phyloP scores from a whole-genome alignment of 2,888 invertebrate species.

The Heliconius sara region DNA sequence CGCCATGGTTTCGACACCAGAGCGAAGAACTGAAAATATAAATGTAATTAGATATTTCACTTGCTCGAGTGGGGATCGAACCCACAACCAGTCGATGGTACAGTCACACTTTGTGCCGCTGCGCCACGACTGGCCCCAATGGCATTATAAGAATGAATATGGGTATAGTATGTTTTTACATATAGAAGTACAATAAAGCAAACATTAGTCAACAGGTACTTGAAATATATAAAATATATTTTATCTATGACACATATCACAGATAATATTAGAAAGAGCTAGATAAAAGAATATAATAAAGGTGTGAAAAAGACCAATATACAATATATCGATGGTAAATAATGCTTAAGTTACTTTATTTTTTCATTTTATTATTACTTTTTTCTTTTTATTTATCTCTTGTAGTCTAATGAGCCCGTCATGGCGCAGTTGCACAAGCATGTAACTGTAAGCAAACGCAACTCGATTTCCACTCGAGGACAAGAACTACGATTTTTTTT shows the following conservation, averaged over 20 bases:
- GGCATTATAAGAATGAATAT: background rate
- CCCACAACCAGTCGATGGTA: no score
- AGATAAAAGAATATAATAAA: conserved; percentile 30
- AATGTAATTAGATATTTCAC: no score
- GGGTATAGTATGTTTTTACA: background rate
- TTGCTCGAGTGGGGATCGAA: no score
- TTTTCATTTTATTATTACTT: background rate
- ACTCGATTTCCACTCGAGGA: no score
- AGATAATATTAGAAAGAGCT: conserved; percentile 33
- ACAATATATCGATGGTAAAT: background rate
- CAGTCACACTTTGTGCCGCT: no score
- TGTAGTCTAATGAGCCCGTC: background rate
- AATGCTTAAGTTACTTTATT: background rate
- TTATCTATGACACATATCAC: conserved; percentile 39
- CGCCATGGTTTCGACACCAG: no score
- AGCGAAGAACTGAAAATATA: no score
- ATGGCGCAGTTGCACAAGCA: no score
- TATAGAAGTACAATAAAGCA: background rate
- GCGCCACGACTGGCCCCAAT: no score
- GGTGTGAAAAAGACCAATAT: conserved; percentile 2
- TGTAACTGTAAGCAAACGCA: no score
- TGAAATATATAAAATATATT: conserved; percentile 30
- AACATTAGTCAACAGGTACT: conserved; percentile 20
- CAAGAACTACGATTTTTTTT: no score
- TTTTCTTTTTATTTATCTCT: no score